phyloP scores from a whole-genome alignment of 2,113 vertebrate genomes.

The Andinoacara biseriatus region DNA sequence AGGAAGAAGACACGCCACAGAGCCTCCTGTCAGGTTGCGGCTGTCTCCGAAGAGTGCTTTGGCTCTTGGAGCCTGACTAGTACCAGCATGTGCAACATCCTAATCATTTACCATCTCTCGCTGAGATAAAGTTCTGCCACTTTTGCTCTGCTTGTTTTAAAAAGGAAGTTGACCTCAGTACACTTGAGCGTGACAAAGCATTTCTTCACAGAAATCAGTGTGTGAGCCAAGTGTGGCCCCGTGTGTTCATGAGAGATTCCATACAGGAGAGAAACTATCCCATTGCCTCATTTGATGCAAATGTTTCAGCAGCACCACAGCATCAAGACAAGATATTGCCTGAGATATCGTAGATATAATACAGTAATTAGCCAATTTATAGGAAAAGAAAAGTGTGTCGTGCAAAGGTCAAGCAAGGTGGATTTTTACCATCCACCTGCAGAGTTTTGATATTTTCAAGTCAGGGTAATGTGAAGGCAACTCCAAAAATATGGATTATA shows the following conservation, averaged over 20 bases:
- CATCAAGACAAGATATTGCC: not conserved
- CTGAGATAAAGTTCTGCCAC: not conserved
- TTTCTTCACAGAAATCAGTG: not conserved
- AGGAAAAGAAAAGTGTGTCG: not conserved
- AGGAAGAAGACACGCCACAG: not conserved
- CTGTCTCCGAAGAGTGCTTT: not conserved
- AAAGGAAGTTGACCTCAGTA: not conserved
- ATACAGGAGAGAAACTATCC: not conserved
- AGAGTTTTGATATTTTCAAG: not conserved
- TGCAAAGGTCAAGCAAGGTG: not conserved
- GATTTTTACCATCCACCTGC: not conserved
- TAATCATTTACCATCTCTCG: not conserved
- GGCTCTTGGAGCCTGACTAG: too few relatives aligned
- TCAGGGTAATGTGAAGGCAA: not conserved
- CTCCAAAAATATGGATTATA: not conserved
- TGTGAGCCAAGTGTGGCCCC: fast-evolving
- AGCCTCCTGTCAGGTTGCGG: not conserved
- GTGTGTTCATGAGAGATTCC: not conserved
- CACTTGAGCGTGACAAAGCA: not conserved
- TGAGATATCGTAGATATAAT: not conserved
- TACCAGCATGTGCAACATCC: not conserved
- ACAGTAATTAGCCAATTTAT: not conserved
- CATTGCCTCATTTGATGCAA: not conserved
- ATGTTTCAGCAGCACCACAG: not conserved
- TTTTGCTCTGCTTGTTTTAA: not conserved